Evolutionary conservation across 2,113 vertebrate species (phyloP), one percentile per base, ranked within the genome.

Genomic region (Hipposideros armiger): DNA sequence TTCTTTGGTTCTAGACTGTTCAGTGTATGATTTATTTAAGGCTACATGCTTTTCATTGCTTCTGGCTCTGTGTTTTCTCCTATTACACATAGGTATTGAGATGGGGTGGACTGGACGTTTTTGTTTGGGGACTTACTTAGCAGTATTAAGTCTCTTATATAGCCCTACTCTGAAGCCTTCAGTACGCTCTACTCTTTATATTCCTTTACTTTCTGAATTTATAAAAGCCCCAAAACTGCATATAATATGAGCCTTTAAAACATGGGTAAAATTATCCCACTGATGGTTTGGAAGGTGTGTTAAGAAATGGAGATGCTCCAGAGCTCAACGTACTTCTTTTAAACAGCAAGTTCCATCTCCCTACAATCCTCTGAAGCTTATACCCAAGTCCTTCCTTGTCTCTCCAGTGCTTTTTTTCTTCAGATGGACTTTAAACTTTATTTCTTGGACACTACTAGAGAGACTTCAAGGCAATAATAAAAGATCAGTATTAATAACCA

Each of bases 401-500:
- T 98, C 97, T 98, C 95, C 98, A 97, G 97, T 98, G 95, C 98
- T 98, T 96, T 97, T 98, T 98, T 94, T 95, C 97, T 98, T 98
- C 98, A 98, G 97, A 98, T 74, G 98, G 98, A 98, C 98, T 93
- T 98, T 98, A 98, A 98, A 98, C 95, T 97, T 93, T 96, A 98
- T 97, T 95, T 98, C 98, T 97, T 32, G 98, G 98, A 98, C 98
- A 98, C 97, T 98, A 96, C 97, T 98, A 98, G 98, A 98, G 98
- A 98, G 97, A 98, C 98, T 98, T 98, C 96, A 90, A 98, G 98
- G 98, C 97, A 98, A 98, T 98, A 98, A 98, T 98, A 98, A 98
- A 98, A 98, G 97, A 98, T 98, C 98, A 98, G 97, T 98, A 98
- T 98, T 98, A 98, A 98, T 98, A 98, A 98, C 96, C 98, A 98